Percentiles rank a stretch among this genome's conserved stretches.
Evolutionary conservation across 1,140 invertebrate genomes (phyloP).

Genomic region (Drosophila lini): DNA sequence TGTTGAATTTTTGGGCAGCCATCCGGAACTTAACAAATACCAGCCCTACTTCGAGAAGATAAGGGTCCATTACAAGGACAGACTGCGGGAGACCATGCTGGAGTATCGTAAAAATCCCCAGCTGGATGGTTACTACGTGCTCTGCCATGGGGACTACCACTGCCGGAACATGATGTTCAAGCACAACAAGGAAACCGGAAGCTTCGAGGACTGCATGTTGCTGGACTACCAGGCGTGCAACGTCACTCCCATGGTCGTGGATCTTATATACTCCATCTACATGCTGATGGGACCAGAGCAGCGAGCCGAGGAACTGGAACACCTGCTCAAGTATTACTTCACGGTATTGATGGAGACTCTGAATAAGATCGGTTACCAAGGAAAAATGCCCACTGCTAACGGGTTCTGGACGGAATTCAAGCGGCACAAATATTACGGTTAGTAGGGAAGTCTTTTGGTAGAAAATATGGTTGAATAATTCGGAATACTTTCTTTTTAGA

Average conservation of each 20-base stretch:
- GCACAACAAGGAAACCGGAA: slow-evolving; percentile 28
- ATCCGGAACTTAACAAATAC: slow-evolving; percentile 56
- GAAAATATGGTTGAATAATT: not conserved
- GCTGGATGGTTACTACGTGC: slow-evolving; percentile 39
- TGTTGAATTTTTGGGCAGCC: slow-evolving; percentile 26
- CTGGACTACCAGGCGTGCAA: slow-evolving; percentile 64
- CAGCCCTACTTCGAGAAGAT: slow-evolving; percentile 41
- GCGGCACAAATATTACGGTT: slow-evolving; percentile 44
- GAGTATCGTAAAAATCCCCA: slow-evolving; percentile 50
- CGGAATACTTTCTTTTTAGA: slow-evolving; percentile 20
- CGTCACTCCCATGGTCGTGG: slow-evolving; percentile 39
- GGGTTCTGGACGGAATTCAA: slow-evolving; percentile 42
- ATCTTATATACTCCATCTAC: slow-evolving; percentile 61
- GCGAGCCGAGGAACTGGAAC: slow-evolving; percentile 30
- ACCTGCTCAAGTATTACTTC: slow-evolving; percentile 60
- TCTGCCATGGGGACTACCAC: slow-evolving; percentile 68
- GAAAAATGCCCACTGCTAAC: slow-evolving; percentile 36
- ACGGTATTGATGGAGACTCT: slow-evolving; percentile 44
- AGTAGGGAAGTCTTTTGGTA: not conserved
- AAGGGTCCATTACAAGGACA: slow-evolving; percentile 1
- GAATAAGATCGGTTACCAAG: slow-evolving; percentile 51
- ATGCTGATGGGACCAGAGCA: slow-evolving; percentile 55
- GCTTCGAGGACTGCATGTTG: slow-evolving; percentile 56
- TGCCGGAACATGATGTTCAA: slow-evolving; percentile 70
- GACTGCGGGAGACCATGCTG: not conserved